phyloP scores from a whole-genome alignment of 2,888 invertebrate genomes.

The Exephanes ischioxanthus region DNA sequence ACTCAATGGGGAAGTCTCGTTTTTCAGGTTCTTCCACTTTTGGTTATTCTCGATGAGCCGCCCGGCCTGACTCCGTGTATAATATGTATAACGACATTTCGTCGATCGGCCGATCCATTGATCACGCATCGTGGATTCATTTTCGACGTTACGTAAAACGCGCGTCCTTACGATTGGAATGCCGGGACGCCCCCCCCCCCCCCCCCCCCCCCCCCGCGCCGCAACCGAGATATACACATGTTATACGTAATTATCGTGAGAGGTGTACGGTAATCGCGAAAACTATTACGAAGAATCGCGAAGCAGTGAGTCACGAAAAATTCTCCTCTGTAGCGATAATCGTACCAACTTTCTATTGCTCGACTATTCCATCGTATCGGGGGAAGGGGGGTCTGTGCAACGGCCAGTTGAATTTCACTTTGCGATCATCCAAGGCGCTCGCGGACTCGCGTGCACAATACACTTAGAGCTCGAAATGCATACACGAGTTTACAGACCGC shows the following conservation, averaged over 20 bases:
- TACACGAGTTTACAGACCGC: not conserved
- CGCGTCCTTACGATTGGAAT: slow-evolving; percentile 28
- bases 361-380: slow-evolving; percentile 18
- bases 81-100: slow-evolving; percentile 35
- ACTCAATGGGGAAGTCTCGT: slow-evolving; percentile 52
- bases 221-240: not conserved
- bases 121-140: slow-evolving; percentile 9
- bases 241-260: not conserved
- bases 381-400: slow-evolving; percentile 27
- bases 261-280: slow-evolving; percentile 43
- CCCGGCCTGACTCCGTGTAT: slow-evolving; percentile 21
- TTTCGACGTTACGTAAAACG: slow-evolving; percentile 13
- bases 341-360: slow-evolving; percentile 59
- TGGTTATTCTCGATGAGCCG: slow-evolving; percentile 48
- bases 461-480: not conserved
- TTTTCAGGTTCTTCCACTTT: slow-evolving; percentile 67
- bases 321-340: slow-evolving; percentile 47
- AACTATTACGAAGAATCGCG: slow-evolving; percentile 49
- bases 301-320: slow-evolving; percentile 52
- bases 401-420: slow-evolving; percentile 54
- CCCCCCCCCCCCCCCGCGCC: not conserved
- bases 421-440: slow-evolving; percentile 38
- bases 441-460: not conserved
- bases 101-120: slow-evolving; percentile 8
- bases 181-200: slow-evolving; percentile 5